Conservation (phyloP, 2,797 vertebrate genomes). For the Intellagama lesueurii region DNA sequence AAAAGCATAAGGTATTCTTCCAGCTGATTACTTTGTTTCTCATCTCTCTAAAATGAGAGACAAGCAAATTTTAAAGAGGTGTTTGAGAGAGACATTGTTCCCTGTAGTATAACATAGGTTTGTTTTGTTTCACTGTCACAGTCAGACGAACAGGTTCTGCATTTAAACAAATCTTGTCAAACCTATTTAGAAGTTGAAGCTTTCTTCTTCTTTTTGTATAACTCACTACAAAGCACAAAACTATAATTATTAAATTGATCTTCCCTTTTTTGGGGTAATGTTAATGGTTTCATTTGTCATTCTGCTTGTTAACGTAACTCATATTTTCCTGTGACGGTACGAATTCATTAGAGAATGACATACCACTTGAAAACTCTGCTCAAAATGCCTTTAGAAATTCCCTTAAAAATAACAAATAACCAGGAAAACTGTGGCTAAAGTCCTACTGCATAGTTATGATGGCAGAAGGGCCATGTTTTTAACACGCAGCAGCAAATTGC, state of each 20-base stretch:
- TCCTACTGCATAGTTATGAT: too few relatives aligned
- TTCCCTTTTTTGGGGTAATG: neutral
- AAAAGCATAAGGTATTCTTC: neutral
- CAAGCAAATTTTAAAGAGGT: neutral
- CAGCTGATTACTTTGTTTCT: neutral
- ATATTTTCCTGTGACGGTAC: too few relatives aligned
- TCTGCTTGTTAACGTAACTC: neutral
- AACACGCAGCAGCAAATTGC: too few relatives aligned
- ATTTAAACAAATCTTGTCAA: neutral
- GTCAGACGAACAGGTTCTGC: neutral
- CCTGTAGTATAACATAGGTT: neutral
- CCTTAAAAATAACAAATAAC: too few relatives aligned
- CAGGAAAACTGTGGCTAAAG: too few relatives aligned
- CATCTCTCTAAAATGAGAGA: neutral
- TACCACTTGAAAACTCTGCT: too few relatives aligned
- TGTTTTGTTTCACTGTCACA: neutral
- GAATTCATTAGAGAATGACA: too few relatives aligned
- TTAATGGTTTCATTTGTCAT: neutral
- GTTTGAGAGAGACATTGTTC: neutral
- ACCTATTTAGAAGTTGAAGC: neutral
- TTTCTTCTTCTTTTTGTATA: too few relatives aligned
- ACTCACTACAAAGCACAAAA: too few relatives aligned
- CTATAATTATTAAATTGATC: too few relatives aligned
- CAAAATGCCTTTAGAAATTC: too few relatives aligned
- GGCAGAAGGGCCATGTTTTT: too few relatives aligned